Evolutionary conservation across 35 echinoderm and acorn worm genomes (phyloP).

Genomic region (Stichopus chloronotus): DNA sequence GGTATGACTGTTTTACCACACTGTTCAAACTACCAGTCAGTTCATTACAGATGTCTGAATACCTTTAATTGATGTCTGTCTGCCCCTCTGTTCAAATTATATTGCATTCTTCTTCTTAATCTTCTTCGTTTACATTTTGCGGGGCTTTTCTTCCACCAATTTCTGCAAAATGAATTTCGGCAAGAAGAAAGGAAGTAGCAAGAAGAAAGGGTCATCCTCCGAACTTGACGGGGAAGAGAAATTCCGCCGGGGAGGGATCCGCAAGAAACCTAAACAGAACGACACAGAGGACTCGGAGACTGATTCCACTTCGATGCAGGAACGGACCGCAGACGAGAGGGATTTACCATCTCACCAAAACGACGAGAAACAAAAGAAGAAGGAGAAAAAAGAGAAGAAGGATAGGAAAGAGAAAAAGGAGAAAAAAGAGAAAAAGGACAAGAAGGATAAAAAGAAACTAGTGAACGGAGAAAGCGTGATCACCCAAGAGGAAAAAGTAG

Average conservation of each 20-base stretch:
- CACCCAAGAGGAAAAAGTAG: background rate
- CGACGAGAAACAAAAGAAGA: background rate
- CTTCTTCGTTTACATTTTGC: too few species aligned
- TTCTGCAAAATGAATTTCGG: slow-evolving; percentile 25
- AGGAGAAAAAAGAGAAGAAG: background rate
- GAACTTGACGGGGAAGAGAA: background rate
- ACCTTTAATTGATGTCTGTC: too few species aligned
- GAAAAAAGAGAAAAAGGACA: background rate
- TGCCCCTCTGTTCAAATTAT: too few species aligned
- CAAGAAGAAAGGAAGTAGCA: slow-evolving; percentile 7
- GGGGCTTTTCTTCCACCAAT: too few species aligned
- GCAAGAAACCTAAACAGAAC: background rate
- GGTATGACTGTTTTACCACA: too few species aligned
- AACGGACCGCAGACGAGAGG: background rate
- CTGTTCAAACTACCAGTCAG: too few species aligned
- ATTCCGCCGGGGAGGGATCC: background rate
- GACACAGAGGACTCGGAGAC: background rate
- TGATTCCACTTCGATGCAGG: background rate
- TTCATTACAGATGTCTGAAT: too few species aligned
- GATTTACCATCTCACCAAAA: background rate
- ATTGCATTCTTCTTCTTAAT: too few species aligned
- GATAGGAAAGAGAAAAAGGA: background rate
- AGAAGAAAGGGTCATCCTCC: background rate
- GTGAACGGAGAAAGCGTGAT: background rate
- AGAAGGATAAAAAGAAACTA: background rate